phyloP scores from a whole-genome alignment of 2,113 vertebrate genomes.

The Nicator chloris region DNA sequence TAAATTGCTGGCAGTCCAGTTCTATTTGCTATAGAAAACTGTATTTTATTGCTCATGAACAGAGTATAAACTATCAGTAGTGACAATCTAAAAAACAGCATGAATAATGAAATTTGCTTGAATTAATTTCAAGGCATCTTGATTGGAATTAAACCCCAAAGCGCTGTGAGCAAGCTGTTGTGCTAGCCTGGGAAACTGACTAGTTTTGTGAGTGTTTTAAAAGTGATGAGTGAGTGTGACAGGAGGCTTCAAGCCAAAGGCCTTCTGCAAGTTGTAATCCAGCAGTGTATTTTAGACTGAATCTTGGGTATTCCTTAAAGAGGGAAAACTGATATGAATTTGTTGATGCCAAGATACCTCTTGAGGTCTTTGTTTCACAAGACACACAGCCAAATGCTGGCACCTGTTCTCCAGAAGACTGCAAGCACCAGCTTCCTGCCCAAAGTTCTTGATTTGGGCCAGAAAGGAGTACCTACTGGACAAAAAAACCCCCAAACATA shows the following conservation, averaged over 20 bases:
- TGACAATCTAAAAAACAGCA: not conserved
- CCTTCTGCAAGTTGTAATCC: not conserved
- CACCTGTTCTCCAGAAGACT: not conserved
- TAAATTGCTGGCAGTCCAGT: not conserved
- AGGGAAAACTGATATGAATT: not conserved
- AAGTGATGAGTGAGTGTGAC: not conserved
- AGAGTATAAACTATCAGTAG: not conserved
- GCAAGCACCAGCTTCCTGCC: not conserved
- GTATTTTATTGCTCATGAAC: not conserved
- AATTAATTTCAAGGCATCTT: constrained; percentile 25
- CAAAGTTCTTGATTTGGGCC: not conserved
- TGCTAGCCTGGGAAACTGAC: not conserved
- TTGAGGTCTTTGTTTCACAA: not conserved
- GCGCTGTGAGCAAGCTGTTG: not conserved
- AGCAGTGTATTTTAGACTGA: not conserved
- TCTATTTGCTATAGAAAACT: no score
- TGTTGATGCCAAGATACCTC: not conserved
- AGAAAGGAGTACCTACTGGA: not conserved
- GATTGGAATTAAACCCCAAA: constrained; percentile 3
- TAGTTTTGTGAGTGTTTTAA: not conserved
- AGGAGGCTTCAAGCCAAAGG: not conserved
- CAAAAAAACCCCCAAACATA: no score
- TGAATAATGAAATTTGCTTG: not conserved
- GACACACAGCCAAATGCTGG: not conserved
- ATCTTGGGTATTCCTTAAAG: not conserved